Base-by-base conservation (phyloP, 2,797 vertebrate species). In the Galaxias olidus region DNA sequence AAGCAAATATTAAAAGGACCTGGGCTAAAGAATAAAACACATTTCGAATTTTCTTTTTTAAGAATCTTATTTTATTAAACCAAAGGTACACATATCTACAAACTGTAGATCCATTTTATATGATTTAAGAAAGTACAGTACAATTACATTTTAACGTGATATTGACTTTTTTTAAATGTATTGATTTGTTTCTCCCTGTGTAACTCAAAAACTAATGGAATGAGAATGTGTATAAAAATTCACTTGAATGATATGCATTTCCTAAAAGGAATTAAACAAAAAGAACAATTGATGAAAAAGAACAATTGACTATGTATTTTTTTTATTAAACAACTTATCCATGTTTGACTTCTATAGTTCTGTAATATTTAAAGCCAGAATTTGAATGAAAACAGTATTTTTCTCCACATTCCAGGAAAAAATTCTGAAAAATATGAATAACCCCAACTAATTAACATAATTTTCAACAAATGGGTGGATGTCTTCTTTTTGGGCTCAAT, bases 71-170 rank as follows among this genome's bases (percentile, higher is more conserved):
- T 91, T 92, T 91, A 92, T 89, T 92, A 87, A 92, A 90, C 84
- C 87, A 89, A 90, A 90, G 89, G 85, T 86, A 88, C 85, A 90
- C 74, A 83, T 87, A 88, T 86, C 89, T 92, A 92, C 90, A 91
- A 87, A 87, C 52, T 86, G 90, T 89, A 91, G 90, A 94, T 90
- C 86, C 69, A 84, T 86, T 87, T 85, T 78, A 84, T 84, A 84
- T 84, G 84, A 78, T 87, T 89, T 90, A 90, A 92, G 82, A 91
- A 93, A 93, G 90, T 92, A 92, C 89, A 93, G 90, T 92, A 92
- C 89, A 92, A 87, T 90, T 89, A 85, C 90, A 89, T 86, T 90
- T 80, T 86, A 68, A 67, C 74, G 80, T 87, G 84, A 85, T 91
- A 92, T 92, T 90, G 91, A 92, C 89, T 65, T 51, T 63, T 65